Conservation (phyloP, 2,113 vertebrate species). For the Mola mola region DNA sequence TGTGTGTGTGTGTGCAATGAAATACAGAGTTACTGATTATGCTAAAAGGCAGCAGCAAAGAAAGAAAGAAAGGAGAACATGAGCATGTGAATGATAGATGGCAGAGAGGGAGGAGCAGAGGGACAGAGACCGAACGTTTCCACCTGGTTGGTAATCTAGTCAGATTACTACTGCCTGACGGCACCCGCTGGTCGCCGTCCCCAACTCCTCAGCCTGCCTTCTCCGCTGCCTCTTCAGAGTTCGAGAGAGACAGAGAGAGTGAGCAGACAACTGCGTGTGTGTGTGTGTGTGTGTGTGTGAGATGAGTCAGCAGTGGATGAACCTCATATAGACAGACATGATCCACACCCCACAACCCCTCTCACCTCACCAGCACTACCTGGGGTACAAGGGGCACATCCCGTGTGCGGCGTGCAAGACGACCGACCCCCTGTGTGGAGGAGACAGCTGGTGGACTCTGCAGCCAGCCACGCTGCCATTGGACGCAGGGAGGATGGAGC, state of each 20-base stretch:
- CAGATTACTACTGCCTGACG: slow-evolving; percentile 82
- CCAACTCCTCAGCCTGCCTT: slow-evolving; percentile 64
- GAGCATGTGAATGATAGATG: slow-evolving; percentile 45
- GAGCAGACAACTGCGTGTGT: slow-evolving; percentile 34
- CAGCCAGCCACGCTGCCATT: slow-evolving; percentile 44
- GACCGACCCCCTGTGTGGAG: slow-evolving; percentile 60
- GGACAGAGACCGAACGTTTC: slow-evolving; percentile 78
- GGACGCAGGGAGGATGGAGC: slow-evolving; percentile 24
- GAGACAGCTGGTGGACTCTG: slow-evolving; percentile 69
- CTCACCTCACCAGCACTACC: slow-evolving; percentile 31
- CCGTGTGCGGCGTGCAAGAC: slow-evolving; percentile 58
- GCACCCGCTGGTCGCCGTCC: slow-evolving; percentile 73
- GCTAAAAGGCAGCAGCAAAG: slow-evolving; percentile 1
- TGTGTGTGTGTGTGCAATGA: slow-evolving; percentile 7
- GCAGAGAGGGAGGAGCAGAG: slow-evolving; percentile 33
- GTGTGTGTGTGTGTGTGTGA: slow-evolving; percentile 28
- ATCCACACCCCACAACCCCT: background rate
- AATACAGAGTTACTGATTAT: slow-evolving; percentile 12
- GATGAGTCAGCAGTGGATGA: slow-evolving; percentile 73
- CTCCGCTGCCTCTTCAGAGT: slow-evolving; percentile 67
- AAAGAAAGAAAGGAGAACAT: slow-evolving; percentile 5
- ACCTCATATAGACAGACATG: slow-evolving; percentile 30
- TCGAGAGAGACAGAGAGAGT: slow-evolving; percentile 62
- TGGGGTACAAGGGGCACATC: slow-evolving; percentile 50
- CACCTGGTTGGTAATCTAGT: slow-evolving; percentile 85